phyloP scores from a whole-genome alignment of 2,113 vertebrate species.

The Machaerirhynchus nigripectus region DNA sequence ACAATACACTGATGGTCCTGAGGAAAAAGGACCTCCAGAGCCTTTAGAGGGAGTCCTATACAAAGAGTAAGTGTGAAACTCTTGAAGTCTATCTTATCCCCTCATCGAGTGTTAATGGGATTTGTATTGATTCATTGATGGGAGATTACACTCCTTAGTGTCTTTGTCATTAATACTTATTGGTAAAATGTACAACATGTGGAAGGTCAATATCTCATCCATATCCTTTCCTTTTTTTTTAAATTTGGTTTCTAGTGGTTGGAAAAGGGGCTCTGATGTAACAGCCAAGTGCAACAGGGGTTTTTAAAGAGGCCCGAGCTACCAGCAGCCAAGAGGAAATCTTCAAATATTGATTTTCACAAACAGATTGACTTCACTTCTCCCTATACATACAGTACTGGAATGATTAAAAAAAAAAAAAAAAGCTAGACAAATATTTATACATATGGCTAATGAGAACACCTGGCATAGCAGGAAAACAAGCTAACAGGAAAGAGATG shows the following conservation, averaged over 20 bases:
- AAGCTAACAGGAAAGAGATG: constrained; percentile 23
- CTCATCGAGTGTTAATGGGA: constrained; percentile 43
- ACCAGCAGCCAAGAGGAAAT: constrained; percentile 12
- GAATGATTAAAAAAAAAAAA: constrained; percentile 16
- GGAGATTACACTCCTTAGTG: constrained; percentile 47
- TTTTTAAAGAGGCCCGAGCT: constrained; percentile 1
- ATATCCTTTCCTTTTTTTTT: background rate
- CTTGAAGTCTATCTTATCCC: constrained; percentile 27
- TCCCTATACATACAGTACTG: constrained; percentile 63
- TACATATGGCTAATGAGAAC: constrained; percentile 67
- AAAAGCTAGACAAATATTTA: constrained; percentile 72
- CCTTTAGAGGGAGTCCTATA: constrained; percentile 29
- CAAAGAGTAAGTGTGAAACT: background rate
- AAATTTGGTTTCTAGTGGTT: background rate
- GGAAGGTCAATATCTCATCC: constrained; percentile 30
- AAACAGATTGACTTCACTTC: constrained; percentile 46
- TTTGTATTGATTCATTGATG: constrained; percentile 60
- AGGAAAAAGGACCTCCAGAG: background rate
- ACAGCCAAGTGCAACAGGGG: background rate
- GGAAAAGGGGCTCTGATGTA: constrained; percentile 7
- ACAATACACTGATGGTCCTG: background rate
- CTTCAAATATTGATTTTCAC: constrained; percentile 13
- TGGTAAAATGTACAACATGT: constrained; percentile 18
- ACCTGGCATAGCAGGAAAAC: constrained; percentile 71
- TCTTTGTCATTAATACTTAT: constrained; percentile 47